Conservation (phyloP, 2,888 invertebrate genomes). For the Icerya purchasi region DNA sequence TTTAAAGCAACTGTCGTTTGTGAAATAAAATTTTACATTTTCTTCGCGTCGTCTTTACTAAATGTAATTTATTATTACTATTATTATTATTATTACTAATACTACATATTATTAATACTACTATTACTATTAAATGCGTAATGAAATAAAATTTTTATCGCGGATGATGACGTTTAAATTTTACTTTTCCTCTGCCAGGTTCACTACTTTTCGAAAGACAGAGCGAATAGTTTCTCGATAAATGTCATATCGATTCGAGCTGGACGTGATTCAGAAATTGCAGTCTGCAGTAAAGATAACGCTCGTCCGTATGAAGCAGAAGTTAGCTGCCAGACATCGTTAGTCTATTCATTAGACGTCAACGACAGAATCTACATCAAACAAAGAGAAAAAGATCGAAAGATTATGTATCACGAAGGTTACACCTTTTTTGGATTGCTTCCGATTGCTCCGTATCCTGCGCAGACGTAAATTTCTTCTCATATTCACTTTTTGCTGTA, state of each 20-base stretch:
- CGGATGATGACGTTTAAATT: too few relatives aligned
- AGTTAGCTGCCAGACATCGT: conserved; percentile 17
- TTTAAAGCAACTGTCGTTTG: too few relatives aligned
- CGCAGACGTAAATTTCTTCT: background rate
- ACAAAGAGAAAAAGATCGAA: conserved; percentile 16
- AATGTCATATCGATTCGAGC: conserved; percentile 11
- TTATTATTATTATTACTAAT: too few relatives aligned
- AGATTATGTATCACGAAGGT: conserved; percentile 16
- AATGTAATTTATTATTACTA: too few relatives aligned
- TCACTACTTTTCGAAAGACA: conserved; percentile 14
- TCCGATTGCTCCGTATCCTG: background rate
- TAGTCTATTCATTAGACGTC: conserved; percentile 14
- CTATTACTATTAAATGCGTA: too few relatives aligned
- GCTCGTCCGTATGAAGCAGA: conserved; percentile 7
- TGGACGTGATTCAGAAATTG: conserved; percentile 10
- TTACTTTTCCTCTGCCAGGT: too few relatives aligned
- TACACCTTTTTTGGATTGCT: conserved; percentile 17
- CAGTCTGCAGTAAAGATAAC: conserved; percentile 14
- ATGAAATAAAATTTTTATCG: too few relatives aligned
- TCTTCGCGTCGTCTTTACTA: too few relatives aligned
- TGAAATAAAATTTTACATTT: too few relatives aligned
- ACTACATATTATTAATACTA: too few relatives aligned
- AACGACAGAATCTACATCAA: conserved; percentile 16
- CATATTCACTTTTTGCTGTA: background rate
- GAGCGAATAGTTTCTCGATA: conserved; percentile 16